Percentiles rank a stretch among this genome's conserved stretches.
phyloP scores from a whole-genome alignment of 1,140 invertebrate species.

The Lerema accius region DNA sequence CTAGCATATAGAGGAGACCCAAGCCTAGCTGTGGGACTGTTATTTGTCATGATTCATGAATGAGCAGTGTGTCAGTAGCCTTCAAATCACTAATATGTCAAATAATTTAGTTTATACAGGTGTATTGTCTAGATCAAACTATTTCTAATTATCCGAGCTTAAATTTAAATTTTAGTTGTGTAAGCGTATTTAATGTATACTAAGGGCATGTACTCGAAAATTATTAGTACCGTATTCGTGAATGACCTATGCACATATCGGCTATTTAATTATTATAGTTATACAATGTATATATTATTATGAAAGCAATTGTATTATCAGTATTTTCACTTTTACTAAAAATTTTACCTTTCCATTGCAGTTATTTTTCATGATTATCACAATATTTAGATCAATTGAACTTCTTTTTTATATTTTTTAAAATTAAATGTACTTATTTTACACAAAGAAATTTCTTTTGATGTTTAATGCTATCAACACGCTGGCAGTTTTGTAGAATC shows the following conservation, averaged over 20 bases:
- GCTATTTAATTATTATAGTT: not conserved
- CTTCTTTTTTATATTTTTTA: too few relatives aligned
- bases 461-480: too few relatives aligned
- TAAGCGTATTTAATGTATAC: conserved; percentile 42
- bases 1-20: too few relatives aligned
- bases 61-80: too few relatives aligned
- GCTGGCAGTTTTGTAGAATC: too few relatives aligned
- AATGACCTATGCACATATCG: conserved; percentile 41
- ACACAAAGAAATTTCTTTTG: too few relatives aligned
- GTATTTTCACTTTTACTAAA: not conserved
- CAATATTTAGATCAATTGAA: too few relatives aligned
- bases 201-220: conserved; percentile 36
- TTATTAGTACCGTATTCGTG: conserved; percentile 26
- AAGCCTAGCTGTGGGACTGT: too few relatives aligned
- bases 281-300: not conserved
- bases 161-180: conserved; percentile 34
- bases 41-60: too few relatives aligned
- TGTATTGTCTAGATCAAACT: conserved; percentile 39
- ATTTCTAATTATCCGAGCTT: conserved; percentile 42
- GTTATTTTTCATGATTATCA: too few relatives aligned
- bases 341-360: not conserved
- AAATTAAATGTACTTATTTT: too few relatives aligned
- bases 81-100: too few relatives aligned
- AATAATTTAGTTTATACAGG: conserved; percentile 33
- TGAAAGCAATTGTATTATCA: not conserved